phyloP scores from a whole-genome alignment of 2,113 vertebrate genomes.

The Chauna torquata region DNA sequence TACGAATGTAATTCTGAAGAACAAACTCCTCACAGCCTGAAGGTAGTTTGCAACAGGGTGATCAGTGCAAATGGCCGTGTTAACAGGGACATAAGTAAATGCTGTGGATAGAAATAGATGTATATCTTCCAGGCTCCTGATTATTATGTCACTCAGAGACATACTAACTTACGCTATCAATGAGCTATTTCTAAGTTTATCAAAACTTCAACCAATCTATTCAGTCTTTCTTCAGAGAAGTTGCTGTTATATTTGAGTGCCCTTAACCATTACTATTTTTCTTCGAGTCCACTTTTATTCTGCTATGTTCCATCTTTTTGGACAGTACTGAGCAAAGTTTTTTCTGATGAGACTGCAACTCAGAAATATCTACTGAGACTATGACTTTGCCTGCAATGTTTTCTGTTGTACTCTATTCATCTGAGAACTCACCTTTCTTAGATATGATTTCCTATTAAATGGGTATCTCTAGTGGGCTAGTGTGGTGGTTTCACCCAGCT shows the following conservation, averaged over 20 bases:
- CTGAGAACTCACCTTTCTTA: not conserved
- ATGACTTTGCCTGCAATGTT: not conserved
- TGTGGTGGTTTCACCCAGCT: too few relatives aligned
- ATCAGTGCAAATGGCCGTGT: not conserved
- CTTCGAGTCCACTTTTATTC: not conserved
- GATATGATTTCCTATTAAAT: not conserved
- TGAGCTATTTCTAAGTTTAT: not conserved
- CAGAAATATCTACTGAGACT: not conserved
- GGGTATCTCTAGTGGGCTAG: not conserved
- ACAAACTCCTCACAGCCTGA: not conserved
- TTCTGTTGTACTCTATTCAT: not conserved
- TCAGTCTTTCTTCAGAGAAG: not conserved
- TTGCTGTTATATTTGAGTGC: not conserved
- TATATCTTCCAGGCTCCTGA: not conserved
- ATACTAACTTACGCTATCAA: not conserved
- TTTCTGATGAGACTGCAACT: not conserved
- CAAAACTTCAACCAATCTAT: not conserved
- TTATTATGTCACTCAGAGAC: not conserved
- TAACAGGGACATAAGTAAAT: not conserved
- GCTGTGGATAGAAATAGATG: not conserved
- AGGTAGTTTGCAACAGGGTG: not conserved
- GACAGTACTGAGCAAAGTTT: not conserved
- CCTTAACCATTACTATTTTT: not conserved
- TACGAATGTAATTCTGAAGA: conserved; percentile 18
- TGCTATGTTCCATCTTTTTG: not conserved